Evolutionary conservation across 2,888 invertebrate species (phyloP), one percentile per base, ranked within the genome.

Genomic region (Ctenicera cuprea): DNA sequence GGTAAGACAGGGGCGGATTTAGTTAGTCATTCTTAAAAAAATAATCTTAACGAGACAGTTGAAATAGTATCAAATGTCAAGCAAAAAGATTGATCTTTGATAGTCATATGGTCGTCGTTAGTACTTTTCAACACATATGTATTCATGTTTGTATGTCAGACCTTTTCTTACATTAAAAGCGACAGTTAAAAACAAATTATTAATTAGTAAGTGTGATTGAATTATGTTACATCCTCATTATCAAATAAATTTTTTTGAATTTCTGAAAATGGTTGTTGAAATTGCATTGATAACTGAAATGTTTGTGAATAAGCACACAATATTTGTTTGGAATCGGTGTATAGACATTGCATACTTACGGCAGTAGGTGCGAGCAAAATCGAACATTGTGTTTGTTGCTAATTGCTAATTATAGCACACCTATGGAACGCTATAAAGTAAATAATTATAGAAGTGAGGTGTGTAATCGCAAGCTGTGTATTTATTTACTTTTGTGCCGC

Each of bases 1-100:
- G 26, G 26, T 2, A 59, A 33, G 12, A 3, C 59, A 59, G 59
- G 38, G 12, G 7, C 59, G 59, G 59, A 37, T 18, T 41, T 8
- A 38, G 38, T 33, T 33, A 33, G 14, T 12, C 11, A 12, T 22
- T 0, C 11, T 22, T 8, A 20, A 50, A 45, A 45, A 14, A 18
- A 45, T 1, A 18, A 18, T 45, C 26, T 26, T 33, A 9, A 33
- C 9, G 33, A 18, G 45, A 18, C 14, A 45, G 14, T 5, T 14
- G 45, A 18, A 45, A 18, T 18, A 4, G 14, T 45, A 45, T 45
- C 14, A 18, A 41, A 45, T 45, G 1, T 45, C 14, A 14, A 45
- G 45, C 45, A 45, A 45, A 45, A 45, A 41, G 7, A 33, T 33
- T 5, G 26, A 26, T 3, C 26, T 26, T 4, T 33, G 8, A 9